Evolutionary conservation across 2,888 invertebrate genomes (phyloP).

Genomic region (Scrobipalpa costella): DNA sequence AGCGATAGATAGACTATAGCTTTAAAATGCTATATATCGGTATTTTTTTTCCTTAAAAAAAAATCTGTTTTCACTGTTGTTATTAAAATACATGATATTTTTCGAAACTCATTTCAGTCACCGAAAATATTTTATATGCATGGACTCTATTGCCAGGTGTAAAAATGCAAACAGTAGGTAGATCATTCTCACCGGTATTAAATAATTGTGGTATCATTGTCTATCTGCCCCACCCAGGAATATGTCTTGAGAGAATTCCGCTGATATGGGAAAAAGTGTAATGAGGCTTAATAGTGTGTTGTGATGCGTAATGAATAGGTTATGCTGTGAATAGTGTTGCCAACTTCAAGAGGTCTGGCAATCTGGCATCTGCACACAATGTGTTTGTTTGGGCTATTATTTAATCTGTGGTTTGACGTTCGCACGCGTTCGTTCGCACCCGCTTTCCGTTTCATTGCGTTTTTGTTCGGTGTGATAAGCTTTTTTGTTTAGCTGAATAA

Average conservation of each 20-base stretch:
- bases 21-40: no score
- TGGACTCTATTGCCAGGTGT: no score
- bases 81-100: no score
- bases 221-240: conserved; percentile 18
- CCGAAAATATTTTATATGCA: no score
- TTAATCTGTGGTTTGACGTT: conserved; percentile 39
- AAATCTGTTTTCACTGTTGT: no score
- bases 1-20: no score
- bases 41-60: no score
- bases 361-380: conserved; percentile 55
- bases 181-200: conserved; percentile 11
- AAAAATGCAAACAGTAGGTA: conserved; percentile 8
- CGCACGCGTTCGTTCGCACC: conserved; percentile 66
- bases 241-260: conserved; percentile 25
- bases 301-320: conserved; percentile 20
- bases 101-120: no score
- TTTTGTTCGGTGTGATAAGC: conserved; percentile 11
- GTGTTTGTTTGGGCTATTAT: conserved; percentile 42
- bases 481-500: not conserved
- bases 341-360: conserved; percentile 10
- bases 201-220: conserved; percentile 26
- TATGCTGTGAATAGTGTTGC: conserved; percentile 25
- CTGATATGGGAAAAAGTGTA: conserved; percentile 28
- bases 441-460: conserved; percentile 61
- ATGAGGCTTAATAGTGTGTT: conserved; percentile 27